Conservation (phyloP, 2,888 invertebrate species). For the Saturnia pavonia region DNA sequence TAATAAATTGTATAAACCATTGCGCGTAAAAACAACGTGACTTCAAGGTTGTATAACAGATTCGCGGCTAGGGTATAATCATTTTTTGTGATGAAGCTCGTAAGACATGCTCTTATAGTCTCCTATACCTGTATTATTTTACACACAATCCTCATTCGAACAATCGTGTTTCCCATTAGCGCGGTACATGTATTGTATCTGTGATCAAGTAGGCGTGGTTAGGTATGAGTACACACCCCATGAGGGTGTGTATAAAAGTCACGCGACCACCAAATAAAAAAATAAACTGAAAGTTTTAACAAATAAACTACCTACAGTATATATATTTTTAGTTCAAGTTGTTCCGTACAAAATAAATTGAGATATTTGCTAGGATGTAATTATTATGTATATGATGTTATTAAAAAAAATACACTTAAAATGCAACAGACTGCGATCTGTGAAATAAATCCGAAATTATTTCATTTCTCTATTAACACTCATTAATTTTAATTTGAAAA, state of each 20-base stretch:
- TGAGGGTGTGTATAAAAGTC: neutral
- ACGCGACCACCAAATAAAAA: neutral
- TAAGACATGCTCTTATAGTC: neutral
- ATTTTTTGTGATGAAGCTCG: neutral
- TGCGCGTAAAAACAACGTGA: neutral
- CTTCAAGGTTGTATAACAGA: neutral
- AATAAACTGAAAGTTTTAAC: constrained; percentile 2
- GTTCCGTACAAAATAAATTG: neutral
- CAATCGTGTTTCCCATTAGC: neutral
- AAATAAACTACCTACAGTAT: neutral
- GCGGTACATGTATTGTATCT: constrained; percentile 5
- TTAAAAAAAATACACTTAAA: too few relatives aligned
- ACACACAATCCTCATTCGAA: constrained; percentile 9
- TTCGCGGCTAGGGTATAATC: neutral
- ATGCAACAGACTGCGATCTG: too few relatives aligned
- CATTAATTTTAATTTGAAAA: neutral
- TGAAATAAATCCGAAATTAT: neutral
- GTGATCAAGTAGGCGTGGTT: constrained; percentile 11
- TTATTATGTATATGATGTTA: too few relatives aligned
- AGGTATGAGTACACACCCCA: neutral
- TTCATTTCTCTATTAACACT: neutral
- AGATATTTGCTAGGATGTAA: too few relatives aligned
- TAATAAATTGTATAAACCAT: neutral
- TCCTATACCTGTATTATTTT: constrained; percentile 1
- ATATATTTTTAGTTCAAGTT: neutral